Evolutionary conservation across 1,140 invertebrate genomes (phyloP).

Genomic region (Pseudobourletiella spinata): DNA sequence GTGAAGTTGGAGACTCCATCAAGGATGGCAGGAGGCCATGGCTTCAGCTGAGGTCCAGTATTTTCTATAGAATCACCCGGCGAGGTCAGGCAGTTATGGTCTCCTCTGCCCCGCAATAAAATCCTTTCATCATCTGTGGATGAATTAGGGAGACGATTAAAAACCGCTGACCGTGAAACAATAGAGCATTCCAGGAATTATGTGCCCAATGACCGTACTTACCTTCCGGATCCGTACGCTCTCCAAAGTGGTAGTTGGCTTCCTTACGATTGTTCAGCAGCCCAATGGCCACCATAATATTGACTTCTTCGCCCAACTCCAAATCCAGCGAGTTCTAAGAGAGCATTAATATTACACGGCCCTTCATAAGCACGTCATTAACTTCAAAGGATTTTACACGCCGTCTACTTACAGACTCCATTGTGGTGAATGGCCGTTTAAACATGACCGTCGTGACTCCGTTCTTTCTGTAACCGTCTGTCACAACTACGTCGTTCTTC

Average conservation of each 20-base stretch:
- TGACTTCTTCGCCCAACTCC: conserved; percentile 53
- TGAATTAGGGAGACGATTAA: background rate
- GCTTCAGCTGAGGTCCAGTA: conserved; percentile 45
- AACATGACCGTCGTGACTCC: conserved; percentile 75
- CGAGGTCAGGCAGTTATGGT: conserved; percentile 45
- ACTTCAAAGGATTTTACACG: too few species aligned
- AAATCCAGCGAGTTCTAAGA: too few species aligned
- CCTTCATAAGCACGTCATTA: too few species aligned
- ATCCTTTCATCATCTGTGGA: conserved; percentile 57
- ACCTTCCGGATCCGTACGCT: conserved; percentile 45
- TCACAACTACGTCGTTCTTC: conserved; percentile 63
- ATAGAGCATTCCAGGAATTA: background rate
- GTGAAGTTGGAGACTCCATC: conserved; percentile 55
- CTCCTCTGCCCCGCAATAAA: conserved; percentile 53
- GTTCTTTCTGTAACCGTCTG: conserved; percentile 62
- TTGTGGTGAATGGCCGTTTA: conserved; percentile 61
- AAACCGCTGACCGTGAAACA: background rate
- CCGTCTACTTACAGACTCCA: conserved; percentile 48
- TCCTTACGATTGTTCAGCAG: conserved; percentile 65
- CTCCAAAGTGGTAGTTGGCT: conserved; percentile 74
- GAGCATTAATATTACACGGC: too few species aligned
- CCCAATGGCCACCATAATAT: conserved; percentile 80
- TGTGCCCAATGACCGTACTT: background rate
- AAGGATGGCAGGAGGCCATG: conserved; percentile 58
- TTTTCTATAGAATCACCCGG: conserved; percentile 43